Evolutionary conservation across 2,888 invertebrate species (phyloP).

Genomic region (Chesias legatella): DNA sequence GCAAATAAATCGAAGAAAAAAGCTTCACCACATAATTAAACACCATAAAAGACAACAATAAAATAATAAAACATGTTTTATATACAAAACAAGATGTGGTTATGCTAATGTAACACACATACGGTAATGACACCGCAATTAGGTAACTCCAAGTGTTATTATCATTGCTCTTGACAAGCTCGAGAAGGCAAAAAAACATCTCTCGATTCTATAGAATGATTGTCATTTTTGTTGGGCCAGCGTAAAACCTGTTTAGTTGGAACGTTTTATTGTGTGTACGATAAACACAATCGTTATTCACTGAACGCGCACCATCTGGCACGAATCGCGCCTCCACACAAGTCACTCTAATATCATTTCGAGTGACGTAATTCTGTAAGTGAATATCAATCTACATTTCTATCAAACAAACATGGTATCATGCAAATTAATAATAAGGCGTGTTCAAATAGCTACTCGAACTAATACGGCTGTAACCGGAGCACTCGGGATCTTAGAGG

Average conservation of each 20-base stretch:
- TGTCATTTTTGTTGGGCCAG: constrained; percentile 44
- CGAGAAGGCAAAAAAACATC: constrained; percentile 38
- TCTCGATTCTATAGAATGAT: constrained; percentile 46
- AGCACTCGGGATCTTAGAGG: constrained; percentile 52
- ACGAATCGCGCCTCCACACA: constrained; percentile 15
- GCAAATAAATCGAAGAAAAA: constrained; percentile 16
- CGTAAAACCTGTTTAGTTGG: constrained; percentile 39
- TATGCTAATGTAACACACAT: constrained; percentile 41
- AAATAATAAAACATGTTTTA: constrained; percentile 26
- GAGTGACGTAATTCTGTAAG: constrained; percentile 12
- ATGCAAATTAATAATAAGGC: constrained; percentile 40
- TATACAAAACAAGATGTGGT: constrained; percentile 32
- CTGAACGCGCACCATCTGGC: constrained; percentile 20
- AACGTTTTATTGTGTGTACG: constrained; percentile 28
- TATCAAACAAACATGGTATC: constrained; percentile 23
- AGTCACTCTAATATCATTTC: constrained; percentile 11
- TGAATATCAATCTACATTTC: constrained; percentile 18
- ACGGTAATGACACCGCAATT: constrained; percentile 46
- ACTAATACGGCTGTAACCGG: constrained; percentile 34
- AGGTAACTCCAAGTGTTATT: constrained; percentile 45
- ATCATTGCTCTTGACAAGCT: constrained; percentile 41
- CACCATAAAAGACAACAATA: constrained; percentile 22
- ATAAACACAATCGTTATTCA: constrained; percentile 19
- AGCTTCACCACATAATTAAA: constrained; percentile 19
- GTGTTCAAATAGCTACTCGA: constrained; percentile 39